Conservation (phyloP, 2,797 vertebrate species). For the Sorex maritimensis region DNA sequence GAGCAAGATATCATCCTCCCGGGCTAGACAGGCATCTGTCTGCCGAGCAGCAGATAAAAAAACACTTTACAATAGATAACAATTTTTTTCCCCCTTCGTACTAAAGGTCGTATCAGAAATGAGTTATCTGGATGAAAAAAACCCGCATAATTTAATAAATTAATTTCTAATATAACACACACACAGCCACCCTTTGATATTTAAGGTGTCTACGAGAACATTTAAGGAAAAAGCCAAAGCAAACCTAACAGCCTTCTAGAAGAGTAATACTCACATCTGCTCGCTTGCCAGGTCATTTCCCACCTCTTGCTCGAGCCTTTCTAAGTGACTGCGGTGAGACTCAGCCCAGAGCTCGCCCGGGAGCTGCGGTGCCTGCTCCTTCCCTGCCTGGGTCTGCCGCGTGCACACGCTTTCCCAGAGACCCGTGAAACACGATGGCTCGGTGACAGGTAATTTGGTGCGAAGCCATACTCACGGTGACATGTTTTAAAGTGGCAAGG, state of each 20-base stretch:
- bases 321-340: slow-evolving; percentile 43
- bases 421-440: slow-evolving; percentile 57
- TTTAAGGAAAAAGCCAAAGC: background rate
- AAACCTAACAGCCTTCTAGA: slow-evolving; percentile 40
- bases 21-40: slow-evolving; percentile 44
- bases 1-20: slow-evolving; percentile 59
- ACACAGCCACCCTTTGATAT: slow-evolving; percentile 60
- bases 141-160: slow-evolving; percentile 10
- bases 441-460: slow-evolving; percentile 79
- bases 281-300: slow-evolving; percentile 63
- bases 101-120: slow-evolving; percentile 26
- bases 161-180: slow-evolving; percentile 67
- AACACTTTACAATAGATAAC: slow-evolving; percentile 48
- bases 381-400: slow-evolving; percentile 44
- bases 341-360: slow-evolving; percentile 60
- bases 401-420: slow-evolving; percentile 48
- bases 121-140: slow-evolving; percentile 51
- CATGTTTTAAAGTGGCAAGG: slow-evolving; percentile 81
- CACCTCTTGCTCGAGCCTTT: slow-evolving; percentile 62
- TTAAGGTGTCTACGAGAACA: slow-evolving; percentile 52
- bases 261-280: slow-evolving; percentile 75
- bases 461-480: slow-evolving; percentile 69
- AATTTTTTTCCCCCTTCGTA: slow-evolving; percentile 44
- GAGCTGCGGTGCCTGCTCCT: slow-evolving; percentile 36
- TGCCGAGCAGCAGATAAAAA: slow-evolving; percentile 21